Percentiles rank a stretch among this genome's conserved stretches.
These are phyloP conservation scores for Helicoverpa zea DNA, from an alignment of 1,140 invertebrate species.

Conservation along the genomic window DNA sequence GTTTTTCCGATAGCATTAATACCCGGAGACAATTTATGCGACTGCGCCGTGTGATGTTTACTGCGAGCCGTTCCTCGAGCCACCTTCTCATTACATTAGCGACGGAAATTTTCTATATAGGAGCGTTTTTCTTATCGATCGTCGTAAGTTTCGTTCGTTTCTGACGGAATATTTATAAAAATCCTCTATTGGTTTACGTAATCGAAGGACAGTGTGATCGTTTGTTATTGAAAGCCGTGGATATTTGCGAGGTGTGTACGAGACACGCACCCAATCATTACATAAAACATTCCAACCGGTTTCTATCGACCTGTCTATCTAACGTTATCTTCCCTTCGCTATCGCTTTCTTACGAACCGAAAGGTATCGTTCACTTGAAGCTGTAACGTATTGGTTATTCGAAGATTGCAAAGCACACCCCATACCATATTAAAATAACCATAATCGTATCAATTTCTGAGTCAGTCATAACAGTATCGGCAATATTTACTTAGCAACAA, in stretches of 20 bases:
- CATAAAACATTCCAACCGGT: constrained; percentile 56
- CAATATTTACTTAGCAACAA: constrained; percentile 51
- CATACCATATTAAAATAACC: constrained; percentile 12
- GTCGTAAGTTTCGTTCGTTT: constrained; percentile 60
- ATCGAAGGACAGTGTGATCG: constrained; percentile 66
- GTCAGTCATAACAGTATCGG: constrained; percentile 11
- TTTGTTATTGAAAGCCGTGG: constrained; percentile 64
- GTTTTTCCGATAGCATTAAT: constrained; percentile 65
- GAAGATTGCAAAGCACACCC: background rate
- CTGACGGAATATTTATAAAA: constrained; percentile 71
- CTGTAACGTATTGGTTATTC: background rate
- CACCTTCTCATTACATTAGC: constrained; percentile 63
- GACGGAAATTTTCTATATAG: constrained; percentile 65
- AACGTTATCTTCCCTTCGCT: background rate
- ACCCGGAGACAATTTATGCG: constrained; percentile 62
- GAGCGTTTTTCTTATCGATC: constrained; percentile 74
- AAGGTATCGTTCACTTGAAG: background rate
- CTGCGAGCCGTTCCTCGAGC: constrained; percentile 52
- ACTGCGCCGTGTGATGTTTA: constrained; percentile 71
- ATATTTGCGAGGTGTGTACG: constrained; percentile 60
- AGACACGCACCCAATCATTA: constrained; percentile 55
- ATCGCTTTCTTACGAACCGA: constrained; percentile 10
- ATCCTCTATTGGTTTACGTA: constrained; percentile 76
- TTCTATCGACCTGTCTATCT: constrained; percentile 35
- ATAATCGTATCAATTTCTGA: constrained; percentile 19